These are phyloP conservation scores for Sebastes alutus DNA, from an alignment of 2,797 vertebrate species.

Conservation along the genomic window DNA sequence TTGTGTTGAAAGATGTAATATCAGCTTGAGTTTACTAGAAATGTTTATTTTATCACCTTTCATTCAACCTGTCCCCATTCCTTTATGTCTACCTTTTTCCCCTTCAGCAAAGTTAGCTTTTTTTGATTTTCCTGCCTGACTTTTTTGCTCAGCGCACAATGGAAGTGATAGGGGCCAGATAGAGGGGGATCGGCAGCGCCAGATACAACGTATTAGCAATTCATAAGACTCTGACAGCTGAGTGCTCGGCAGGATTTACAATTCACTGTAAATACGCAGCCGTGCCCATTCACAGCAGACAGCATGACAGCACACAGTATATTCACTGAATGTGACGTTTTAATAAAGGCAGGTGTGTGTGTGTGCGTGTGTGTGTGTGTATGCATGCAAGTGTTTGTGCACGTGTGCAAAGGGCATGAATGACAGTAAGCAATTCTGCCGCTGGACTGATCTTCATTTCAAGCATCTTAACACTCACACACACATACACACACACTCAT, in stretches of 20 bases:
- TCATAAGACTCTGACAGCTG: constrained; percentile 79
- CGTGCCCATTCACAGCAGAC: constrained; percentile 72
- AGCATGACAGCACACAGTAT: constrained; percentile 74
- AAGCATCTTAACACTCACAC: constrained; percentile 48
- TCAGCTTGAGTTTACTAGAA: not conserved
- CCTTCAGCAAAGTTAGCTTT: constrained; percentile 29
- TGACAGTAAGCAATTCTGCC: constrained; percentile 72
- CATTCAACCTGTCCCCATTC: not conserved
- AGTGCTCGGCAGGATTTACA: constrained; percentile 77
- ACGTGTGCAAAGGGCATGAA: constrained; percentile 61
- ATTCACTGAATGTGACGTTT: constrained; percentile 77
- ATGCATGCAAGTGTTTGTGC: constrained; percentile 1
- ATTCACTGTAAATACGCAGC: constrained; percentile 80
- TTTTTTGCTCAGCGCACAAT: constrained; percentile 48
- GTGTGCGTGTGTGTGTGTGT: constrained; percentile 16
- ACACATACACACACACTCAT: not conserved
- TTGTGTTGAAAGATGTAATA: not conserved
- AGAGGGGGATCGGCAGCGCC: constrained; percentile 53
- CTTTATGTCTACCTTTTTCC: constrained; percentile 22
- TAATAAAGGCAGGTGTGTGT: constrained; percentile 73
- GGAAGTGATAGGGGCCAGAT: constrained; percentile 57
- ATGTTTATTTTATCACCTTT: constrained; percentile 1
- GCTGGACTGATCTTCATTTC: constrained; percentile 73
- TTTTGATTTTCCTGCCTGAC: constrained; percentile 31
- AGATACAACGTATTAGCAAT: constrained; percentile 82